Base-by-base conservation (phyloP, 2,113 vertebrate species). In the Alouatta palliata region DNA sequence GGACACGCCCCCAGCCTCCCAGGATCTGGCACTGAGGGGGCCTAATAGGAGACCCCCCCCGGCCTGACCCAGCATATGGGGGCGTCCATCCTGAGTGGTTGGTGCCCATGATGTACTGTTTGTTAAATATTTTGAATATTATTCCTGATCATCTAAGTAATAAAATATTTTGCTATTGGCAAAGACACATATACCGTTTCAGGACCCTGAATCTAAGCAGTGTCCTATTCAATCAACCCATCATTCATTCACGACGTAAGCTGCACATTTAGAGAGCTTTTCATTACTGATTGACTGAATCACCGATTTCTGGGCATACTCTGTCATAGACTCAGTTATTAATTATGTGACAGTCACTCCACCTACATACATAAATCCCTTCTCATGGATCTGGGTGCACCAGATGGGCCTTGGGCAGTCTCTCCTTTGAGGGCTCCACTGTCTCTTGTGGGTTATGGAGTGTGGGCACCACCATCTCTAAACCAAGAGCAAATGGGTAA, bases 111-210 rank as follows among this genome's bases (percentile, higher is more conserved):
- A 13, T 54, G 10, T 77, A 40, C 43, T 21, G 68, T 25, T 32
- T 70, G 30, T 47, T 95, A 88, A 90, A 32, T 81, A 64, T 83
- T 93, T 92, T 91, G 37, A 90, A 43, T 86, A 79, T 82, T 54
- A 87, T 7, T 43, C 30, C 16, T 12, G 35, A 86, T 25, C 52
- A 32, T 37, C 37, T 68, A 35, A 6, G 0, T 61, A 73, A 66
- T 88, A 88, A 93, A 85, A 58, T 54, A 61, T 54, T 73, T 94
- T 40, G 17, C 56, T 40, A 8, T 86, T 47, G 32, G 81, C 10
- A 86, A 90, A 71, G 71, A 66, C 19, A 54, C 25, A 49, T 25
- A 70, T 7, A 71, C 35, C 37, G 23, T 49, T 35, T 27, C n/a
- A 80, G 43, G 25, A 66, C 54, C 58, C 49, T 8, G n/a, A 35